Base-by-base conservation (phyloP, 2,797 vertebrate species). In the Babyrousa celebensis region DNA sequence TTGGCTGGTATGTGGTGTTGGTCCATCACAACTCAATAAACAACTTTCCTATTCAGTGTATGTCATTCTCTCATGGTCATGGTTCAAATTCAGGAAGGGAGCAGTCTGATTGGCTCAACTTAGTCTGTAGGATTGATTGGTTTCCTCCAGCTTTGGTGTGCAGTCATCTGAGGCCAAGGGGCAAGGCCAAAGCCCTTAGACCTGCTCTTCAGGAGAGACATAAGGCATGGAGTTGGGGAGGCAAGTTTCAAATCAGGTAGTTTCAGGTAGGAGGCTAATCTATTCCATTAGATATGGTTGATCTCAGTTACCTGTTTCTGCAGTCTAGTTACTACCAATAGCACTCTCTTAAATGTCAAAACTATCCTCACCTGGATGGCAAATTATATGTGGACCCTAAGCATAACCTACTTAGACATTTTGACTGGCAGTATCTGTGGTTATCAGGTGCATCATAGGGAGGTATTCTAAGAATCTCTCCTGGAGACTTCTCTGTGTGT, bases 341-440 rank as follows among this genome's bases (percentile, higher is more conserved):
- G 25, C 52, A 70, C 6, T 40, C 32, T 1, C 54, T 87, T 94
- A 67, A 87, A 68, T 93, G 74, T 95, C 9, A 87, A 20, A 85
- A 54, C 25, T 62, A 54, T 78, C n/a, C 43, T 52, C 58, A 9
- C 54, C 65, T 72, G 56, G 36, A 48, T 65, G 48, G 32, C 79
- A 67, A 79, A 67, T 62, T 84, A 54, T 85, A 68, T 85, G 18
- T 36, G 18, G 12, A 36, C 48, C 36, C 17, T 29, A 74, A 95
- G 56, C 18, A 95, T 5, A 72, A 27, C 40, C 52, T 68, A 74
- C 18, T 60, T 75, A 75, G 80, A 93, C 9, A 1, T 75, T 95
- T 94, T 88, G 18, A 36, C 36, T 71, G n/a, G 43, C 1, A 83
- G 75, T 67, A 60, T 97, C 36, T 36, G 52, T 85, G n/a, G 6